Evolutionary conservation across 2,888 invertebrate genomes (phyloP).

Genomic region (Lysandra bellargus): DNA sequence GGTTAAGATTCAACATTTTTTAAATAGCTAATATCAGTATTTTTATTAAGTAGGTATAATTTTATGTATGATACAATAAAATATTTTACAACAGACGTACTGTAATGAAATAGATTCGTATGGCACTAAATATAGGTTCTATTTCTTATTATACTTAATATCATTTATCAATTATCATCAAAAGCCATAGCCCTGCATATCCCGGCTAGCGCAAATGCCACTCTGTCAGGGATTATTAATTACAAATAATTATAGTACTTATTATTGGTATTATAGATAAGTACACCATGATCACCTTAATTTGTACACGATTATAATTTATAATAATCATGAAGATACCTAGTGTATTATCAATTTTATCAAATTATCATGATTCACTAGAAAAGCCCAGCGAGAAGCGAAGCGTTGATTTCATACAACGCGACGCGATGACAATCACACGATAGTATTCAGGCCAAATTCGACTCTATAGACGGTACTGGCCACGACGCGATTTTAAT

Average conservation of each 20-base stretch:
- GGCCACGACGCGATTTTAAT: constrained; percentile 40
- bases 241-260: no score
- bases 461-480: constrained; percentile 42
- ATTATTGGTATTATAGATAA: no score
- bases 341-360: no score
- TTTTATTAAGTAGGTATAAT: background rate
- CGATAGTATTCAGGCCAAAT: constrained; percentile 37
- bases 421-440: constrained; percentile 6
- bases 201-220: no score
- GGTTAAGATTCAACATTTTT: background rate
- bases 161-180: no score
- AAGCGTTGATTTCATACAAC: constrained; percentile 9
- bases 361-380: background rate
- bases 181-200: no score
- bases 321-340: background rate
- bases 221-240: no score
- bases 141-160: background rate
- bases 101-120: background rate
- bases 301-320: no score
- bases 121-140: background rate
- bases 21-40: background rate
- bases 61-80: background rate
- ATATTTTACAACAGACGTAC: background rate
- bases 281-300: no score
- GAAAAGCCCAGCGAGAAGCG: background rate